A percentile compares a stretch with the other conserved stretches of the same genome.
phyloP scores from a whole-genome alignment of 2,888 invertebrate species.

The Watsonalla cultraria region DNA sequence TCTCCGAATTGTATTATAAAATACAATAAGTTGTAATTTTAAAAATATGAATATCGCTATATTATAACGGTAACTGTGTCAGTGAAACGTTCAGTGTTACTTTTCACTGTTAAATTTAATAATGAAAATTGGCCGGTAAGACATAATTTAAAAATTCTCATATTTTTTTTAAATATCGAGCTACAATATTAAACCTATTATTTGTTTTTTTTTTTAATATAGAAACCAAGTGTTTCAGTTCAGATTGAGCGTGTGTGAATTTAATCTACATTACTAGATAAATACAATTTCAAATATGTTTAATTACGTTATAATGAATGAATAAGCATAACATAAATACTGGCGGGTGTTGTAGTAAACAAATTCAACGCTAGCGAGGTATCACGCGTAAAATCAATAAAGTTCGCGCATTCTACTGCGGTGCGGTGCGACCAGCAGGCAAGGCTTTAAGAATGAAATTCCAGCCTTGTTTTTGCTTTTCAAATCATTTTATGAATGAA shows the following conservation, averaged over 20 bases:
- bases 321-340: not conserved
- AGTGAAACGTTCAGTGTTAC: conserved; percentile 29
- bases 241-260: too few species aligned
- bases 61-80: conserved; percentile 60
- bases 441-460: conserved; percentile 6
- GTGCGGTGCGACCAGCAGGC: conserved; percentile 14
- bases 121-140: conserved; percentile 19
- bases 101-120: conserved; percentile 20
- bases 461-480: conserved; percentile 1
- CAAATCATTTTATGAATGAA: too few species aligned
- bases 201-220: too few species aligned
- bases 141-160: conserved; percentile 1
- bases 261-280: too few species aligned
- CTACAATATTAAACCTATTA: too few species aligned
- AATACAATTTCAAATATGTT: too few species aligned
- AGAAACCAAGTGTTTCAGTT: too few species aligned
- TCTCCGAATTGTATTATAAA: conserved; percentile 46
- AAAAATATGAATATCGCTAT: conserved; percentile 50
- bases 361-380: conserved; percentile 36
- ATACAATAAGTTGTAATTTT: conserved; percentile 27
- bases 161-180: too few species aligned
- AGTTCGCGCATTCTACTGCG: conserved; percentile 53
- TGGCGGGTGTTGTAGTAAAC: conserved; percentile 38
- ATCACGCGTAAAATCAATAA: conserved; percentile 63
- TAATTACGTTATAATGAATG: too few species aligned